Conservation (phyloP, 1,140 invertebrate species). For the Pogonomyrmex barbatus region DNA sequence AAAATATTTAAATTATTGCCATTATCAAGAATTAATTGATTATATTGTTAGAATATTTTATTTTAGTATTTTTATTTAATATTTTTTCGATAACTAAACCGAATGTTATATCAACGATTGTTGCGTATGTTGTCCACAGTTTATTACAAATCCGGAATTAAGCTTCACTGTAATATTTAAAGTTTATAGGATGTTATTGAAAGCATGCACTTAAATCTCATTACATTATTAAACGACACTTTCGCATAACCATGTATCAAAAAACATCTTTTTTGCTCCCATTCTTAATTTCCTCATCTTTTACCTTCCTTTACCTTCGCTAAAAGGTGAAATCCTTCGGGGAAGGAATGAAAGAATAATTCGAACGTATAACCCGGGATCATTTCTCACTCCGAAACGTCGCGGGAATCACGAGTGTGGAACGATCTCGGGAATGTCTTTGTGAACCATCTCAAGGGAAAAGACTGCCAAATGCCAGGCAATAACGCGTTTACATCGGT, state of each 20-base stretch:
- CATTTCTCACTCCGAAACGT: slow-evolving; percentile 63
- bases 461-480: slow-evolving; percentile 72
- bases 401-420: slow-evolving; percentile 55
- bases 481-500: slow-evolving; percentile 68
- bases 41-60: neutral
- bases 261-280: neutral
- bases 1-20: neutral
- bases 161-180: slow-evolving; percentile 19
- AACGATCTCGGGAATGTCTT: slow-evolving; percentile 63
- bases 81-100: too few species aligned
- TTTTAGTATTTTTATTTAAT: neutral
- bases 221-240: slow-evolving; percentile 18
- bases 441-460: slow-evolving; percentile 57
- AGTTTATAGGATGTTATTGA: slow-evolving; percentile 22
- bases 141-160: neutral
- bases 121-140: neutral
- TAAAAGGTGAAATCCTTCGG: neutral
- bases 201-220: neutral
- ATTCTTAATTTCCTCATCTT: neutral
- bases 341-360: slow-evolving; percentile 51
- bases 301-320: neutral
- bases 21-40: neutral
- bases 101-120: neutral
- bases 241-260: neutral
- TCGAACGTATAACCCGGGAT: slow-evolving; percentile 26